These are phyloP conservation scores for Luidia sarsii DNA, from an alignment of 53 echinoderm and acorn worm species.

Conservation along the genomic window DNA sequence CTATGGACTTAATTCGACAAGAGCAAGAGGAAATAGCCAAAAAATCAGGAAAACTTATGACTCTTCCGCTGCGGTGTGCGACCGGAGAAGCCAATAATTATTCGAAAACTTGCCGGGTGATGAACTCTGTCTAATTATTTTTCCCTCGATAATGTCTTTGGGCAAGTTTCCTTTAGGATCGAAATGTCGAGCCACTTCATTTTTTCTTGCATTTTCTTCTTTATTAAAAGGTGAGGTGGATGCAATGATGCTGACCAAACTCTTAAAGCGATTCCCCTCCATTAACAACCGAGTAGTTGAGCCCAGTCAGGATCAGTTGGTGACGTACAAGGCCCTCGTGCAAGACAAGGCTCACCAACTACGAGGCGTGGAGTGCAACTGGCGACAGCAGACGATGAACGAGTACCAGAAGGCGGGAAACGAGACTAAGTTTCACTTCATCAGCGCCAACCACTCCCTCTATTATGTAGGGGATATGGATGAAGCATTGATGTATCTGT, in stretches of 20 bases:
- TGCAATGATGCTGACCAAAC: constrained; percentile 46
- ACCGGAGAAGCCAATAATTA: no score
- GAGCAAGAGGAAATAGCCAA: no score
- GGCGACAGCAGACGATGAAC: constrained; percentile 62
- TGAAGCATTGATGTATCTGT: constrained; percentile 51
- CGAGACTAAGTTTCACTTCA: constrained; percentile 64
- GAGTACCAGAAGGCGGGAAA: constrained; percentile 44
- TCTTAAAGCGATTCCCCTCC: constrained; percentile 44
- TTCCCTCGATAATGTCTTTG: not conserved
- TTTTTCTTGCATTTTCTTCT: not conserved
- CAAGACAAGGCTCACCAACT: constrained; percentile 8
- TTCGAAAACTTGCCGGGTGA: no score
- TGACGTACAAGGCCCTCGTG: constrained; percentile 60
- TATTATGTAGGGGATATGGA: constrained; percentile 70
- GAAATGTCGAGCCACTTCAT: no score
- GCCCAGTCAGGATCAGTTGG: constrained; percentile 57
- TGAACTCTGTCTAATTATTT: no score
- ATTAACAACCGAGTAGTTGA: constrained; percentile 76
- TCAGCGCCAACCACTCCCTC: constrained; percentile 76
- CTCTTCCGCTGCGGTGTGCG: no score
- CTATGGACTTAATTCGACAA: no score
- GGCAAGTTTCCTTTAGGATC: no score
- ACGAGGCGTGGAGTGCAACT: constrained; percentile 42
- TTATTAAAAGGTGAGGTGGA: constrained; percentile 64
- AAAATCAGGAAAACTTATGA: no score